Percentiles rank a stretch among this genome's conserved stretches.
Evolutionary conservation across 2,888 invertebrate genomes (phyloP).

Genomic region (Phalangium opilio): DNA sequence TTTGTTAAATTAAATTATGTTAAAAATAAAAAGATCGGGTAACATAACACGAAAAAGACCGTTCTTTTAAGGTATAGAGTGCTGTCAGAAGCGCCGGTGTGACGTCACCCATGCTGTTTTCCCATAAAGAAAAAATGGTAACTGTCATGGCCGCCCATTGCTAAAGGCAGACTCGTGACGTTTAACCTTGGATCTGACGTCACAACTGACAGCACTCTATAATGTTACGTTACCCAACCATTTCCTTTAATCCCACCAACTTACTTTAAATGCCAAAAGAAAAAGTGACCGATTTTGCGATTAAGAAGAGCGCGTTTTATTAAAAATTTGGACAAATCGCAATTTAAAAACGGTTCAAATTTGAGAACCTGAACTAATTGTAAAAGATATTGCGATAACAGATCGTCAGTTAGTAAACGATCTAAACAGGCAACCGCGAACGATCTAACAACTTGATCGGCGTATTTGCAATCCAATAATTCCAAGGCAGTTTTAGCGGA

Average conservation of each 20-base stretch:
- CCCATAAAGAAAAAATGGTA: too few species aligned
- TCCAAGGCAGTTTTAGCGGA: conserved; percentile 35
- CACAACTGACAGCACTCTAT: too few species aligned
- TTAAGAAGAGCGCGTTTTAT: conserved; percentile 38
- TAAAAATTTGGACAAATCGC: conserved; percentile 38
- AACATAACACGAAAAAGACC: too few species aligned
- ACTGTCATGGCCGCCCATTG: too few species aligned
- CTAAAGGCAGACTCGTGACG: too few species aligned
- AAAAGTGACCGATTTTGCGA: conserved; percentile 40
- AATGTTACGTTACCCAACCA: too few species aligned
- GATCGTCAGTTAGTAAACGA: conserved; percentile 35
- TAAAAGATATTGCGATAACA: conserved; percentile 38
- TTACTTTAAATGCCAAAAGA: conserved; percentile 44
- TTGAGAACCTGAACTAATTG: conserved; percentile 42
- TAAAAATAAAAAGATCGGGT: too few species aligned
- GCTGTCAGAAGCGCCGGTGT: too few species aligned
- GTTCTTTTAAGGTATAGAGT: too few species aligned
- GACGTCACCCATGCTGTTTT: too few species aligned
- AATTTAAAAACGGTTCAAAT: conserved; percentile 41
- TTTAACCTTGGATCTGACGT: too few species aligned
- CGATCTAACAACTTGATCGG: conserved; percentile 38
- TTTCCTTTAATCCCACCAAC: conserved; percentile 18
- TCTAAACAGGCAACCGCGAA: conserved; percentile 41
- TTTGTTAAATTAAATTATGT: too few species aligned
- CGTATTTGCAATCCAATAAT: conserved; percentile 34